phyloP scores from a whole-genome alignment of 2,888 invertebrate genomes.

The Adineta ricciae region DNA sequence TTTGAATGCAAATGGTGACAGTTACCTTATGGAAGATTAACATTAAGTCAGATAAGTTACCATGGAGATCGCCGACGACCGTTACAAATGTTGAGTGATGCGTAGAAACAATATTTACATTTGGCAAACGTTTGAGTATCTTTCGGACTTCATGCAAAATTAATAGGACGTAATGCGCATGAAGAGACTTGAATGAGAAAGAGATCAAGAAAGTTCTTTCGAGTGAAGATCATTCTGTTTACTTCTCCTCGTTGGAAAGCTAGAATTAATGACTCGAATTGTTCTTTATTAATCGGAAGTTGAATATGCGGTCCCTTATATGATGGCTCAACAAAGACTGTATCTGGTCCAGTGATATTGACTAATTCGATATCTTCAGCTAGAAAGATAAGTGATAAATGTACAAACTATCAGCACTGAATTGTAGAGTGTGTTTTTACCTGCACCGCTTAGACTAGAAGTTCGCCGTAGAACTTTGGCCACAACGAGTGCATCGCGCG shows the following conservation, averaged over 20 bases:
- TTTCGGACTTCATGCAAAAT: constrained; percentile 70
- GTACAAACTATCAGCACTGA: neutral
- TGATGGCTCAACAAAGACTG: neutral
- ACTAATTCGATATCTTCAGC: neutral
- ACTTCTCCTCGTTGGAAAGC: neutral
- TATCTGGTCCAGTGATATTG: neutral
- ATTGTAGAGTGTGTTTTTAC: neutral
- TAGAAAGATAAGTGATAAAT: neutral
- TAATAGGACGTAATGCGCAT: constrained; percentile 72
- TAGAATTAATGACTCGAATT: neutral
- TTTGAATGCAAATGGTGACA: neutral
- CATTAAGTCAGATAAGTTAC: constrained; percentile 79
- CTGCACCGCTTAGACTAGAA: neutral
- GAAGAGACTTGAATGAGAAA: constrained; percentile 56
- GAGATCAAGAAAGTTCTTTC: no score
- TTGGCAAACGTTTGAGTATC: constrained; percentile 66
- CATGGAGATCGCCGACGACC: constrained; percentile 82
- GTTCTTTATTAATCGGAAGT: neutral
- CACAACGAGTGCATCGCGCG: neutral
- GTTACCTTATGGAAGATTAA: constrained; percentile 81
- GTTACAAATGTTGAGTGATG: constrained; percentile 71
- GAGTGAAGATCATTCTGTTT: no score
- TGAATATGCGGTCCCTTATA: neutral
- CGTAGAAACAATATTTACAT: constrained; percentile 73
- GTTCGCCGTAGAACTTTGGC: neutral